Conservation (phyloP, 2,113 vertebrate genomes). For the Turdus rufiventris region DNA sequence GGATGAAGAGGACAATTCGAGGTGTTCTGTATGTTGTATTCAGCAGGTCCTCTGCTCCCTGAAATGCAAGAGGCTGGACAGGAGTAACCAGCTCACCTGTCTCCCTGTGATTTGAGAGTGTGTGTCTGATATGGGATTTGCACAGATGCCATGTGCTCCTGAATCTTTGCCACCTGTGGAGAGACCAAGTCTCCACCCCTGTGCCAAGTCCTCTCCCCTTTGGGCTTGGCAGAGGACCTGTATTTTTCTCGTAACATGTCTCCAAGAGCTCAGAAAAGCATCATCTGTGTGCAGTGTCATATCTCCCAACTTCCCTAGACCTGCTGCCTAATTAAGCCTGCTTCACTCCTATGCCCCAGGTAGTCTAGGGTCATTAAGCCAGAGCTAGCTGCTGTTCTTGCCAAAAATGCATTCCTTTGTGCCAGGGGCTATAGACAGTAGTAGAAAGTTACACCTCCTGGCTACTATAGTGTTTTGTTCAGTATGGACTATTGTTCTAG, state of each 20-base stretch:
- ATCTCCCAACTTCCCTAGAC: background rate
- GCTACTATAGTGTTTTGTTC: slow-evolving; percentile 6
- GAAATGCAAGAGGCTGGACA: background rate
- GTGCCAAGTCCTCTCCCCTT: background rate
- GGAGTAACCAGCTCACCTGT: background rate
- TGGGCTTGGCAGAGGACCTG: background rate
- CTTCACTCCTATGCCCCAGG: slow-evolving; percentile 40
- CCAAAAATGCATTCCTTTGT: slow-evolving; percentile 19
- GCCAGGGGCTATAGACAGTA: background rate
- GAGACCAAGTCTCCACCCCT: slow-evolving; percentile 9
- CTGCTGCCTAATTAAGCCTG: slow-evolving; percentile 28
- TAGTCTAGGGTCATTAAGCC: slow-evolving; percentile 38
- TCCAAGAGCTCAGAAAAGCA: background rate
- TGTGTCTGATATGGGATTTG: background rate
- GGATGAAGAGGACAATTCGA: background rate
- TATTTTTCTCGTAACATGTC: background rate
- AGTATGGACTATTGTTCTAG: background rate
- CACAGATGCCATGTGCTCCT: background rate
- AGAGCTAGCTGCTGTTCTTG: background rate
- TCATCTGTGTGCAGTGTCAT: background rate
- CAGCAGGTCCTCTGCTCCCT: background rate
- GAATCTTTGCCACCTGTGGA: background rate
- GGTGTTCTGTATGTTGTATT: background rate
- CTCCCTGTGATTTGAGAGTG: background rate
- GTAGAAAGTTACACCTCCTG: slow-evolving; percentile 23